Evolutionary conservation across 2,888 invertebrate species (phyloP).

Genomic region (Dexiosoma caninum): DNA sequence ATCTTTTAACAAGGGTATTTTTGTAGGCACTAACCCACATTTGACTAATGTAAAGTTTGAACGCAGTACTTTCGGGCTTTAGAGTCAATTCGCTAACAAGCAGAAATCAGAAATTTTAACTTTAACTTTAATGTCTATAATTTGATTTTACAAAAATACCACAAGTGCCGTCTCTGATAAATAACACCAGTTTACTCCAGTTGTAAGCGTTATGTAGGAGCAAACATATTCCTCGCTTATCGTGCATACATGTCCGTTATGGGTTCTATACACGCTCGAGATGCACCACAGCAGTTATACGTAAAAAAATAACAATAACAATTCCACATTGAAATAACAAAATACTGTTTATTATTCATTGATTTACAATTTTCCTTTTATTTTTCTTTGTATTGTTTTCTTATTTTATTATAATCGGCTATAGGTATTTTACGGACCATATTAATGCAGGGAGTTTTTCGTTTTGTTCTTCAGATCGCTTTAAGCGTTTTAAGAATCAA

Average conservation of each 20-base stretch:
- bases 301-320: constrained; percentile 34
- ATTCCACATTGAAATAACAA: constrained; percentile 38
- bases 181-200: not conserved
- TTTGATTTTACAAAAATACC: too few relatives aligned
- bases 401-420: not conserved
- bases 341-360: constrained; percentile 22
- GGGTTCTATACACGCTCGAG: not conserved
- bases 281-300: constrained; percentile 10
- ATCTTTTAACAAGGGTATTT: too few relatives aligned
- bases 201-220: not conserved
- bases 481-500: constrained; percentile 29
- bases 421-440: constrained; percentile 12
- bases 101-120: too few relatives aligned
- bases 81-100: too few relatives aligned
- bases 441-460: constrained; percentile 2
- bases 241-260: constrained; percentile 10
- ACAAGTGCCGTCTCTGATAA: not conserved
- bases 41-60: not conserved
- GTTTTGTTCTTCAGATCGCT: constrained; percentile 26
- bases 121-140: too few relatives aligned
- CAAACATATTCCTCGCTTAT: not conserved
- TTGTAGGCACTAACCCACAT: too few relatives aligned
- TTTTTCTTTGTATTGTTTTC: not conserved
- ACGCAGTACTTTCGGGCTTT: too few relatives aligned
- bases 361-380: constrained; percentile 12